phyloP scores from a whole-genome alignment of 1,140 invertebrate genomes.

The Drosophila cardini region DNA sequence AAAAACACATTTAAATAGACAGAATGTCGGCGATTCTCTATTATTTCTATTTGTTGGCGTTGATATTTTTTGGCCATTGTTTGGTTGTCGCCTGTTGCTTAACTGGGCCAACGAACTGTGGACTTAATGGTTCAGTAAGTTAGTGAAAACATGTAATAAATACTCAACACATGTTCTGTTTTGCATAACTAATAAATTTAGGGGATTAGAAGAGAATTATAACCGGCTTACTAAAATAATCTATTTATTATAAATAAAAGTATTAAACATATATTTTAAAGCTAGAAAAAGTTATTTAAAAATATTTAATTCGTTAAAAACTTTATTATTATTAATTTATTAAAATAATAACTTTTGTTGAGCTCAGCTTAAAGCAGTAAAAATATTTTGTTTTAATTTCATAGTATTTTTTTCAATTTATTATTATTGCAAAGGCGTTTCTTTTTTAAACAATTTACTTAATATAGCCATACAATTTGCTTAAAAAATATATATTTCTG shows the following conservation, averaged over 20 bases:
- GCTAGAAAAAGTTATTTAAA: background rate
- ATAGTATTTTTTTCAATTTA: slow-evolving; percentile 13
- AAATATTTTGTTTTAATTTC: background rate
- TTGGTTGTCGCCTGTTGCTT: slow-evolving; percentile 34
- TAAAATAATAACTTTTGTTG: too few relatives aligned
- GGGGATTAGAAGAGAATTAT: too few relatives aligned
- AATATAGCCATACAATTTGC: slow-evolving; percentile 10
- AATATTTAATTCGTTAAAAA: too few relatives aligned
- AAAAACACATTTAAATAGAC: slow-evolving; percentile 74
- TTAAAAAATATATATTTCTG: background rate
- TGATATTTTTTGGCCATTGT: slow-evolving; percentile 34
- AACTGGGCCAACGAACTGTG: slow-evolving; percentile 71
- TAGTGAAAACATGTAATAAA: slow-evolving; percentile 10
- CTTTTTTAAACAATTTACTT: slow-evolving; percentile 9
- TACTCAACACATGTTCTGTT: slow-evolving; percentile 17
- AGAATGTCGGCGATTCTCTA: slow-evolving; percentile 27
- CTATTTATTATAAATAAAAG: too few relatives aligned
- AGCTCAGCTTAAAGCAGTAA: background rate
- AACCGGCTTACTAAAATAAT: too few relatives aligned
- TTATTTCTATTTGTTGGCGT: background rate
- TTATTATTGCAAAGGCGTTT: background rate
- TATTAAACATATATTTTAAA: too few relatives aligned
- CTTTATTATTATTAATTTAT: too few relatives aligned
- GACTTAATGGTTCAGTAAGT: slow-evolving; percentile 58
- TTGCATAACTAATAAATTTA: slow-evolving; percentile 31